phyloP scores from a whole-genome alignment of 2,797 vertebrate species.

The Anguilla megastoma region DNA sequence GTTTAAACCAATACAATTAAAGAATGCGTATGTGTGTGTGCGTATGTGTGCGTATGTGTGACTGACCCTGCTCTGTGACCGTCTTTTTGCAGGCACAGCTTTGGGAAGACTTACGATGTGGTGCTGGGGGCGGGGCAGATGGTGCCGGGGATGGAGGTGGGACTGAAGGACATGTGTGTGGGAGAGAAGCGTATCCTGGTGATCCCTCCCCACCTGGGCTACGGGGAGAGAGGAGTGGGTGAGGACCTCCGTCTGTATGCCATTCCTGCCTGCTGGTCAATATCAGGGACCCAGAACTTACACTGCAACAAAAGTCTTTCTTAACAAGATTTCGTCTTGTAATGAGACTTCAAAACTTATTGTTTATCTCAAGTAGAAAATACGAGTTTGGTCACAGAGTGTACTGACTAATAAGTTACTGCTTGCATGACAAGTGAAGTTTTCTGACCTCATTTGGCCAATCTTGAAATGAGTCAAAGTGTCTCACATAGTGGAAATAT shows the following conservation, averaged over 20 bases:
- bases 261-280: not conserved
- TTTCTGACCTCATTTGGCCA: too few relatives aligned
- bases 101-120: slow-evolving; percentile 93
- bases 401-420: too few relatives aligned
- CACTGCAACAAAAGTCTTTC: too few relatives aligned
- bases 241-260: slow-evolving; percentile 57
- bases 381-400: too few relatives aligned
- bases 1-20: not conserved
- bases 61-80: slow-evolving; percentile 9
- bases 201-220: slow-evolving; percentile 92
- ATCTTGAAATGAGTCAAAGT: too few relatives aligned
- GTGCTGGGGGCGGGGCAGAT: slow-evolving; percentile 91
- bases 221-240: slow-evolving; percentile 94
- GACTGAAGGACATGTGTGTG: slow-evolving; percentile 90
- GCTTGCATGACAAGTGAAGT: too few relatives aligned
- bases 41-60: slow-evolving; percentile 18
- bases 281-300: not conserved
- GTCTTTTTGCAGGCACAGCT: slow-evolving; percentile 75
- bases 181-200: slow-evolving; percentile 85
- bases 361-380: too few relatives aligned
- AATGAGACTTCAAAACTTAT: too few relatives aligned
- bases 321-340: too few relatives aligned
- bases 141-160: slow-evolving; percentile 94
- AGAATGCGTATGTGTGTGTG: not conserved
- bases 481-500: too few relatives aligned